These are phyloP conservation scores for Onychomys arenicola DNA, from an alignment of 2,797 vertebrate species.

Conservation along the genomic window DNA sequence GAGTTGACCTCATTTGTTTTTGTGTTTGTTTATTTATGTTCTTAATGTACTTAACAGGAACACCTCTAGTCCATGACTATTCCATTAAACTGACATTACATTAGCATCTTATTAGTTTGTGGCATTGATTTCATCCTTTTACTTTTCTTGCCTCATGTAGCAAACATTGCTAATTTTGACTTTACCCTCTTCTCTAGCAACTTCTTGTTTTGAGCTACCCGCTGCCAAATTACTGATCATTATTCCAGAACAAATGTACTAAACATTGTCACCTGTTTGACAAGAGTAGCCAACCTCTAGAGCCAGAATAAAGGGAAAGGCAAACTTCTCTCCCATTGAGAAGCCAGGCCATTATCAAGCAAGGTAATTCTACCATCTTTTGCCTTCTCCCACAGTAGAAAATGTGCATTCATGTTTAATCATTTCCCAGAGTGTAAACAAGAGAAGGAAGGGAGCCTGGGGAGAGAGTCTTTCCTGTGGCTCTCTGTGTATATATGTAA, in stretches of 20 bases:
- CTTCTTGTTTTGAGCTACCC: slow-evolving; percentile 50
- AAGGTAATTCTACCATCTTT: slow-evolving; percentile 33
- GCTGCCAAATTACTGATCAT: slow-evolving; percentile 59
- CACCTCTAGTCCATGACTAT: background rate
- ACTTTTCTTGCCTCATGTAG: background rate
- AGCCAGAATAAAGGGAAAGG: slow-evolving; percentile 47
- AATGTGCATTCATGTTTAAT: slow-evolving; percentile 17
- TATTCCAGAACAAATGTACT: slow-evolving; percentile 59
- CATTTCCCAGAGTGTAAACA: slow-evolving; percentile 10
- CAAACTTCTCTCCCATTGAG: slow-evolving; percentile 44
- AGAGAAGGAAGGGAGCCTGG: background rate
- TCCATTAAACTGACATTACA: background rate
- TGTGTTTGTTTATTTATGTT: slow-evolving; percentile 39
- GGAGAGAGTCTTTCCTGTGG: background rate
- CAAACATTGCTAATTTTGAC: background rate
- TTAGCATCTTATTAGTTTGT: background rate
- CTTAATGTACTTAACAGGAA: background rate
- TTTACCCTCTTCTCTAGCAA: slow-evolving; percentile 31
- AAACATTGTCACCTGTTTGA: slow-evolving; percentile 54
- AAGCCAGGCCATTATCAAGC: slow-evolving; percentile 18
- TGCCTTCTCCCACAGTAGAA: slow-evolving; percentile 12
- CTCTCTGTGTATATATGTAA: background rate
- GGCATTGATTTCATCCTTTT: background rate
- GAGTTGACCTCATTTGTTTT: background rate
- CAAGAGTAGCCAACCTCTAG: background rate